These are phyloP conservation scores for Nymphalis polychloros DNA, from an alignment of 2,888 invertebrate species.

Conservation along the genomic window DNA sequence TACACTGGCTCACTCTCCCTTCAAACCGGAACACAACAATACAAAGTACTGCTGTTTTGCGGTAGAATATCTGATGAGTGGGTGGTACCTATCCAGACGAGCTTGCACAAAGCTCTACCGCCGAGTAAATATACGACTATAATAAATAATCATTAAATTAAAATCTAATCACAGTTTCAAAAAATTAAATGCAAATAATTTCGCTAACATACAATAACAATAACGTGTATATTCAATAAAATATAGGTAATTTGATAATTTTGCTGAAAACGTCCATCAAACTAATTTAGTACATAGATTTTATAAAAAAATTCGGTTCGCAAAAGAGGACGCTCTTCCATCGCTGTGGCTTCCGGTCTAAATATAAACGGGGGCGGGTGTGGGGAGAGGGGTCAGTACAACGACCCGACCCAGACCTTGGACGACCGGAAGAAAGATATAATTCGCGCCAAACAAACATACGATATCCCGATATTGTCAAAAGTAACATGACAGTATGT, in stretches of 20 bases:
- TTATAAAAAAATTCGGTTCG: conserved; percentile 35
- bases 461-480: conserved; percentile 5
- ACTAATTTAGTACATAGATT: conserved; percentile 10
- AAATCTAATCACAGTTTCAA: not conserved
- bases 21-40: too few species aligned
- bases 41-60: too few species aligned
- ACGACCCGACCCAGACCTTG: conserved; percentile 76
- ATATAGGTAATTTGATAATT: too few species aligned
- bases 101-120: too few species aligned
- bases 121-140: too few species aligned
- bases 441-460: conserved; percentile 23
- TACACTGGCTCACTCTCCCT: too few species aligned
- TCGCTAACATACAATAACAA: too few species aligned
- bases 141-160: not conserved
- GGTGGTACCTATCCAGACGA: too few species aligned
- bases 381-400: conserved; percentile 46
- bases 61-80: too few species aligned
- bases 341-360: conserved; percentile 69
- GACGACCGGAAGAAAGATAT: conserved; percentile 57
- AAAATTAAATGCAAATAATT: too few species aligned
- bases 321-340: conserved; percentile 66
- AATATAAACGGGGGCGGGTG: conserved; percentile 61
- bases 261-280: not conserved
- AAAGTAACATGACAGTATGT: not conserved
- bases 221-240: too few species aligned